A percentile compares a stretch with the other conserved stretches of the same genome.
These are phyloP conservation scores for Colistium nudipinnis DNA, from an alignment of 2,113 vertebrate species.

Conservation along the genomic window DNA sequence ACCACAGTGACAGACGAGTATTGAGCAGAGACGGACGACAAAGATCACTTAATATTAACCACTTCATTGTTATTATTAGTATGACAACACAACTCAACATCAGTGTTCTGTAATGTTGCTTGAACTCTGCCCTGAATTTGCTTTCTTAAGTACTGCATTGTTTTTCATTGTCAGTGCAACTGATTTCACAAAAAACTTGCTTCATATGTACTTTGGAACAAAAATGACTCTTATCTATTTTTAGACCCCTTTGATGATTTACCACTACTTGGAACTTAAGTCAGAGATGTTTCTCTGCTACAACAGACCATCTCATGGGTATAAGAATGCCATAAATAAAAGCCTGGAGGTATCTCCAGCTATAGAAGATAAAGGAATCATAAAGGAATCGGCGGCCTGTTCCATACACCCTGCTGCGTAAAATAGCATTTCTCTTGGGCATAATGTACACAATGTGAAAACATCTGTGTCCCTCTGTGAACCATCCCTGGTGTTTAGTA, in stretches of 20 bases:
- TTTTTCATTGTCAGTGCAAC: neutral
- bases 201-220: constrained; percentile 24
- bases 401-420: constrained; percentile 49
- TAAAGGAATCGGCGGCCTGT: constrained; percentile 44
- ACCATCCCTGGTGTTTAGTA: constrained; percentile 50
- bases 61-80: too few species aligned
- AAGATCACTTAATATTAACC: too few species aligned
- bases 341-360: constrained; percentile 31
- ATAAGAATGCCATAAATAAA: constrained; percentile 45
- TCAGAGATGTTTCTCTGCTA: constrained; percentile 19
- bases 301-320: constrained; percentile 41
- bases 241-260: constrained; percentile 24
- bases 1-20: too few species aligned
- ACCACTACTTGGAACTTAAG: neutral
- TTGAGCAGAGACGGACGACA: too few species aligned
- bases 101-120: too few species aligned
- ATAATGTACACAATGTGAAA: constrained; percentile 58
- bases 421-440: constrained; percentile 69
- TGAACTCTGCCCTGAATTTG: too few species aligned
- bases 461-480: constrained; percentile 75
- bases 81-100: too few species aligned
- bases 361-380: constrained; percentile 12
- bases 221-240: constrained; percentile 53
- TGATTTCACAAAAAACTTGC: neutral
- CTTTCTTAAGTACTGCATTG: too few species aligned